Conservation (phyloP, 2,113 vertebrate genomes). For the Brienomyrus brachyistius region DNA sequence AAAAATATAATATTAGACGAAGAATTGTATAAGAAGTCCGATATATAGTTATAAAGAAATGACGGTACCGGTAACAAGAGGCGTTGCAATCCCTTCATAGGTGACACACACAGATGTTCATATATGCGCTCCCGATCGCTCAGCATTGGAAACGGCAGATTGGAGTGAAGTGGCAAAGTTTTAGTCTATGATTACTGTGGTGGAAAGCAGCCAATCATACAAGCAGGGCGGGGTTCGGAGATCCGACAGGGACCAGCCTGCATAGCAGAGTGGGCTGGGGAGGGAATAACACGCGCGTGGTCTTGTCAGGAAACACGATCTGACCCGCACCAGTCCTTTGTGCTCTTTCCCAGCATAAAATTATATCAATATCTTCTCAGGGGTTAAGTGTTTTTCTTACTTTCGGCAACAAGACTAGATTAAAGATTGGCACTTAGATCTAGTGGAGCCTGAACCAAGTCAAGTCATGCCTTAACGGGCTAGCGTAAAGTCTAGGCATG, state of each 20-base stretch:
- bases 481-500: slow-evolving; percentile 29
- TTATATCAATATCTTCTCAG: slow-evolving; percentile 31
- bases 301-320: slow-evolving; percentile 57
- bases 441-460: slow-evolving; percentile 14
- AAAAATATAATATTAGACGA: neutral
- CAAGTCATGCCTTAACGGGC: slow-evolving; percentile 9
- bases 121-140: slow-evolving; percentile 36
- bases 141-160: slow-evolving; percentile 42
- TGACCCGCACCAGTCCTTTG: slow-evolving; percentile 11
- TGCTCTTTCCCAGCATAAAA: slow-evolving; percentile 34
- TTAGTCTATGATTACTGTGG: slow-evolving; percentile 42
- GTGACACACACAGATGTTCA: slow-evolving; percentile 48
- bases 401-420: slow-evolving; percentile 23
- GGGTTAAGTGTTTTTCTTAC: slow-evolving; percentile 25
- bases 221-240: slow-evolving; percentile 17
- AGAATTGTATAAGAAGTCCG: neutral
- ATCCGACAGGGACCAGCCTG: slow-evolving; percentile 21
- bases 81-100: slow-evolving; percentile 25
- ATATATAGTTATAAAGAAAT: slow-evolving; percentile 6
- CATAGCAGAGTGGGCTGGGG: slow-evolving; percentile 28
- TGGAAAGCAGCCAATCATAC: slow-evolving; percentile 37
- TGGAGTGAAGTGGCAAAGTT: slow-evolving; percentile 45
- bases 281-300: slow-evolving; percentile 33
- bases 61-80: slow-evolving; percentile 10
- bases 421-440: slow-evolving; percentile 16